Evolutionary conservation across 2,113 vertebrate species (phyloP).

Genomic region (Pleuronectes platessa): DNA sequence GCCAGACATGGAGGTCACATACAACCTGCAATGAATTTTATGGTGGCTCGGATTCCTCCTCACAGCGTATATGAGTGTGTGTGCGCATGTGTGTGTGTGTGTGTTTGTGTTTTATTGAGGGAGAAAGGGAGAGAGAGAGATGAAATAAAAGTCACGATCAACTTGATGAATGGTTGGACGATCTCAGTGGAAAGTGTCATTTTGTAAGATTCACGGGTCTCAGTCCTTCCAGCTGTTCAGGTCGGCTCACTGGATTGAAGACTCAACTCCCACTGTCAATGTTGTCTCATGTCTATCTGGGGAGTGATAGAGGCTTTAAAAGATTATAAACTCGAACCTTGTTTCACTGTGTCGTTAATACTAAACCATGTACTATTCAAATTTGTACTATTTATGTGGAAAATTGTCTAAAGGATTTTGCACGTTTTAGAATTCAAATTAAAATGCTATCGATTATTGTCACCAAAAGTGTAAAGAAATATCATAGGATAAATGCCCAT

Average conservation of each 20-base stretch:
- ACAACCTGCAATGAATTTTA: constrained; percentile 69
- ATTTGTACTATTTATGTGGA: neutral
- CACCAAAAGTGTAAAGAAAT: neutral
- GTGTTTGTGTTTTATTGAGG: constrained; percentile 23
- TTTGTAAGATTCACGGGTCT: constrained; percentile 48
- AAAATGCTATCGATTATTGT: too few relatives aligned
- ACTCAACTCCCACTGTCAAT: constrained; percentile 19
- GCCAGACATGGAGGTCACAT: constrained; percentile 65
- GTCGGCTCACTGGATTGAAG: constrained; percentile 35
- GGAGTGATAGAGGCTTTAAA: constrained; percentile 6
- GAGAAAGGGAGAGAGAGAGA: constrained; percentile 15
- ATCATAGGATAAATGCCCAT: neutral
- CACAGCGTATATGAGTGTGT: neutral
- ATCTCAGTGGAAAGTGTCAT: constrained; percentile 53
- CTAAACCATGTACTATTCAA: neutral
- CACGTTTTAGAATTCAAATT: neutral
- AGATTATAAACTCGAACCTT: constrained; percentile 18
- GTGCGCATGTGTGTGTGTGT: neutral
- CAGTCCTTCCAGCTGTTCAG: constrained; percentile 38
- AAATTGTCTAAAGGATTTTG: neutral
- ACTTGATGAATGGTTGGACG: constrained; percentile 56
- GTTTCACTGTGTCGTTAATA: constrained; percentile 7
- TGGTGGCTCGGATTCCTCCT: constrained; percentile 45
- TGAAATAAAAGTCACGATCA: constrained; percentile 70
- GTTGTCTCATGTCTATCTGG: constrained; percentile 9